phyloP scores from a whole-genome alignment of 2,113 vertebrate genomes.

The Pyxicephalus adspersus region DNA sequence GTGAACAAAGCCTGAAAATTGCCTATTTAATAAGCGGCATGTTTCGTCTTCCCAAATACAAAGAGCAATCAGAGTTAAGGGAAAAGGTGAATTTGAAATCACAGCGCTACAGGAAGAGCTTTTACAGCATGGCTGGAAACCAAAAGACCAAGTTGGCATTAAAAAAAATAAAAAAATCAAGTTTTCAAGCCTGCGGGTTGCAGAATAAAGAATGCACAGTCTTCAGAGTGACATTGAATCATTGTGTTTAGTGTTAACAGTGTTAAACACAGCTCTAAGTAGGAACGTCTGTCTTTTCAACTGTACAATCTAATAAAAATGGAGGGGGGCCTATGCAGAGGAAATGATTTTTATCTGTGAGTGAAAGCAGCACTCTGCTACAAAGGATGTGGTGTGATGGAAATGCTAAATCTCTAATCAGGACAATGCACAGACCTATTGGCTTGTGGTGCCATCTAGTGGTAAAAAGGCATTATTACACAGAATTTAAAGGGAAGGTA shows the following conservation, averaged over 20 bases:
- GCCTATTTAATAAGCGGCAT: not conserved
- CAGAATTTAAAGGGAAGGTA: not conserved
- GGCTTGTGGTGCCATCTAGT: constrained; percentile 12
- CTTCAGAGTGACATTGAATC: not conserved
- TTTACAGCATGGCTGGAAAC: not conserved
- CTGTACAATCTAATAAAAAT: constrained; percentile 14
- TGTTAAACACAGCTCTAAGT: constrained; percentile 6
- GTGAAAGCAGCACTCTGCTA: not conserved
- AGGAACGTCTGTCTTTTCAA: constrained; percentile 3
- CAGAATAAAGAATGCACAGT: constrained; percentile 2
- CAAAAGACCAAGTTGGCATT: not conserved
- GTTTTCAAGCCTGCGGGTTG: not conserved
- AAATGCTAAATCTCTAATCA: constrained; percentile 18
- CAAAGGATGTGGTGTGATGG: constrained; percentile 21
- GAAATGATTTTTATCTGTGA: not conserved
- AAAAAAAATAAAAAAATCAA: not conserved
- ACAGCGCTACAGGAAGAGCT: not conserved
- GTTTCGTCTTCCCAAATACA: not conserved
- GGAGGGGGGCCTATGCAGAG: not conserved
- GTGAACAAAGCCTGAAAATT: not conserved
- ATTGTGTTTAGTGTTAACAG: not conserved
- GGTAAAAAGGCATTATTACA: not conserved
- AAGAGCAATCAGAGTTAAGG: constrained; percentile 10
- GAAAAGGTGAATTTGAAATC: constrained; percentile 10
- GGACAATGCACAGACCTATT: not conserved